A percentile compares a stretch with the other conserved stretches of the same genome.
These are phyloP conservation scores for Nematostella vectensis DNA, from an alignment of 92 coral and sea anemone genomes.

Conservation along the genomic window DNA sequence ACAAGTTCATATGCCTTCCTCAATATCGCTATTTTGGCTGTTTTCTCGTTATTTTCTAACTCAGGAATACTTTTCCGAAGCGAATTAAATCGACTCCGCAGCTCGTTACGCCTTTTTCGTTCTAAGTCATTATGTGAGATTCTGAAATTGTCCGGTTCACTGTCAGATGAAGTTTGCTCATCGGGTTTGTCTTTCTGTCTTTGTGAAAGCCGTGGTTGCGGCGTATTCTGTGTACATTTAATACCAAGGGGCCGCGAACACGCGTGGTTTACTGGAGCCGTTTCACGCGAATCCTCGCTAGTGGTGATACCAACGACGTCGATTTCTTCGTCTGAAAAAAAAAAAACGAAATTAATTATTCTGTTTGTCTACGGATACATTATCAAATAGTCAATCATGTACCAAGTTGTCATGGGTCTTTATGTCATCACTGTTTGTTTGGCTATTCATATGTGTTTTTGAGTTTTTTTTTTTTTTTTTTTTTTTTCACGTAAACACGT, in stretches of 20 bases:
- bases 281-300: too few species aligned
- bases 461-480: too few species aligned
- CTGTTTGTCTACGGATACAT: background rate
- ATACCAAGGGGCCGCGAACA: background rate
- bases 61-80: constrained; percentile 57
- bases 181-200: constrained; percentile 1
- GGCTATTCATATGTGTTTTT: too few species aligned
- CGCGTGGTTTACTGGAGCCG: background rate
- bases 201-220: constrained; percentile 10
- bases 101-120: constrained; percentile 64
- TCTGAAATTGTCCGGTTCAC: constrained; percentile 38
- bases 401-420: too few species aligned
- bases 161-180: constrained; percentile 32
- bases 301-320: constrained; percentile 71
- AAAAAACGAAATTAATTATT: constrained; percentile 5
- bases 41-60: constrained; percentile 43
- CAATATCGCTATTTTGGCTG: constrained; percentile 66
- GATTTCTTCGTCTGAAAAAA: constrained; percentile 62
- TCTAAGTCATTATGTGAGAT: constrained; percentile 72
- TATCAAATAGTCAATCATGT: background rate
- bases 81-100: constrained; percentile 55
- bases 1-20: constrained; percentile 52
- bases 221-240: too few species aligned
- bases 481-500: too few species aligned
- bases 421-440: too few species aligned